Evolutionary conservation across 2,888 invertebrate genomes (phyloP), one percentile per base, ranked within the genome.

Genomic region (Emmelina monodactyla): DNA sequence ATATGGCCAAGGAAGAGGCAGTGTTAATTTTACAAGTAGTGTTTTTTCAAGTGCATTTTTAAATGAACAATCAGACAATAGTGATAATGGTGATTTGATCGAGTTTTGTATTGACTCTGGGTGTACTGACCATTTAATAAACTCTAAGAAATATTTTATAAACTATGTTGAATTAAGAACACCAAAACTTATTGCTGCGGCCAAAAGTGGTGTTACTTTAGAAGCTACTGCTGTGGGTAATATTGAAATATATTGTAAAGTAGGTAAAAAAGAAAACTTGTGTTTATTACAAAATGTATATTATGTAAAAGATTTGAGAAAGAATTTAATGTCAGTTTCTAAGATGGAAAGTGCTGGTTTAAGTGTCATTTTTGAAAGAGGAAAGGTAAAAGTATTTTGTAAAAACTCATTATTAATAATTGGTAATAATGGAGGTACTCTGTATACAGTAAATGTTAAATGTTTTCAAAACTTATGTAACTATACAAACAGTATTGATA

Each of bases 251-350:
- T 4, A 15, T 2, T 28, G 28, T 29, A 1, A 13, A n/a, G 14
- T 36, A 12, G 32, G 32, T 16, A 25, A 14, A 16, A 12, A 14
- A 10, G 13, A 7, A 16, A 14, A 19, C 6, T 16, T 28, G n/a
- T 32, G 32, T 12, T 15, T 10, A 16, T 9, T 37, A 14, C 22
- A 37, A 28, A 37, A 37, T 37, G 33, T 37, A 9, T 34, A 37
- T 14, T 37, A 34, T 37, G 34, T 37, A 11, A 33, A 33, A 2
- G 37, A 37, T 5, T 16, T 37, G n/a, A 37, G 33, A 15, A 32
- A 37, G 34, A 37, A 37, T 16, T 25, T 37, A 25, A 16, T 37
- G 9, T 37, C 37, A 16, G 43, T 43, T 1, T 43, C 39, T 2
- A 39, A 39, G 22, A 37, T 37, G 28, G 37, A 41, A 15, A 36